These are phyloP conservation scores for Rhagologus leucostigma DNA, from an alignment of 2,113 vertebrate genomes.

Conservation along the genomic window DNA sequence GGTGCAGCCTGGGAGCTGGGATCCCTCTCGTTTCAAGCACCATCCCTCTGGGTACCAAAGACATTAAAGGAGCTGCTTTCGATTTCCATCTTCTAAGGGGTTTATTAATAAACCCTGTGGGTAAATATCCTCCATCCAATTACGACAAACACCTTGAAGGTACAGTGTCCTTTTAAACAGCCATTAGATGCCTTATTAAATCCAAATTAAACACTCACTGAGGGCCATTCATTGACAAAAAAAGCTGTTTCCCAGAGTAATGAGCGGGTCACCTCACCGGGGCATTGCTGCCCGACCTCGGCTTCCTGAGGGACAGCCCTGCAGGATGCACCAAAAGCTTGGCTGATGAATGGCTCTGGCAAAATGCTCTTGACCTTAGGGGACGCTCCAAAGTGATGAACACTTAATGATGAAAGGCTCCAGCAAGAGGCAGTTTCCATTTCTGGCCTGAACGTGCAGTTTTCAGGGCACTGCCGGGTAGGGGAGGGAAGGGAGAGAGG, in stretches of 20 bases:
- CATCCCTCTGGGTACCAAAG: background rate
- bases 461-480: background rate
- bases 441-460: background rate
- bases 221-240: background rate
- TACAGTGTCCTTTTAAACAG: background rate
- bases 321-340: background rate
- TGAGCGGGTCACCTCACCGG: background rate
- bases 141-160: constrained; percentile 38
- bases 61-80: background rate
- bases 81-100: background rate
- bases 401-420: constrained; percentile 29
- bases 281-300: background rate
- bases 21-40: background rate
- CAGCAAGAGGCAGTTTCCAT: constrained; percentile 11
- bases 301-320: background rate
- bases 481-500: background rate
- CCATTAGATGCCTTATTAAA: background rate
- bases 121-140: constrained; percentile 43
- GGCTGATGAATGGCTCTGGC: constrained; percentile 29
- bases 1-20: background rate
- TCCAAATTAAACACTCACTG: background rate
- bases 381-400: background rate
- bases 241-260: background rate
- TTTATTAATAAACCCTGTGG: constrained; percentile 11
- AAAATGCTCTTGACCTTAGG: background rate